Evolutionary conservation across 92 coral and sea anemone species (phyloP), one percentile per base, ranked within the genome.

Genomic region (Porites evermanni): DNA sequence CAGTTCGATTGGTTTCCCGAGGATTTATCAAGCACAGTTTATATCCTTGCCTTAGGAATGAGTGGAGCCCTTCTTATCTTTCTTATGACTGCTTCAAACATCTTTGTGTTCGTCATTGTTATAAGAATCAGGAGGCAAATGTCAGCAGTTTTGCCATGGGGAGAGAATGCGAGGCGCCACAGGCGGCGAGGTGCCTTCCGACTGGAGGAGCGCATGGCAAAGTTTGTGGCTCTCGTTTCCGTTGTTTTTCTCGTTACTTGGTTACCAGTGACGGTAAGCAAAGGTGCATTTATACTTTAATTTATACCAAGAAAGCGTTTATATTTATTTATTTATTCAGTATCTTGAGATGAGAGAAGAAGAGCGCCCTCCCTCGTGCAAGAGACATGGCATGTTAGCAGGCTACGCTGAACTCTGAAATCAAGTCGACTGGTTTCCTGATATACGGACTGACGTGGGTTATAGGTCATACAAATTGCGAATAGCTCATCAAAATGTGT

Each of bases 171-270:
- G n/a, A 56, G 53, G 26, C 70, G 86, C 63, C 72, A 23, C 59
- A 74, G 80, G 10, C 64, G 69, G 72, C 79, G 88, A 47, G 11
- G 61, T 18, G 84, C 90, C 17, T 90, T 90, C n/a, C 75, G 84
- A 64, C 87, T 88, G 32, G 94, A 92, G 58, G 84, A 88, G 53
- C 87, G 87, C 70, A 92, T 92, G 94, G 94, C 94, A 44, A 82
- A 92, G 88, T 92, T 92, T 53, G 94, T 92, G 26, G 94, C 92
- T 12, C 59, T 82, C 16, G 92, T 85, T 24, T 88, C 94, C 17
- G 13, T 88, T 68, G 79, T 85, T 29, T 92, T 92, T 72, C 86
- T 92, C 50, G 32, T 86, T 21, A 88, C 94, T 53, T 92, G 94
- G 94, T 54, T 92, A n/a, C 94, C 94, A 58, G 44, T 92, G 29